These are phyloP conservation scores for Ostrea denselamellosa DNA, from an alignment of 1,140 invertebrate species.

Conservation along the genomic window DNA sequence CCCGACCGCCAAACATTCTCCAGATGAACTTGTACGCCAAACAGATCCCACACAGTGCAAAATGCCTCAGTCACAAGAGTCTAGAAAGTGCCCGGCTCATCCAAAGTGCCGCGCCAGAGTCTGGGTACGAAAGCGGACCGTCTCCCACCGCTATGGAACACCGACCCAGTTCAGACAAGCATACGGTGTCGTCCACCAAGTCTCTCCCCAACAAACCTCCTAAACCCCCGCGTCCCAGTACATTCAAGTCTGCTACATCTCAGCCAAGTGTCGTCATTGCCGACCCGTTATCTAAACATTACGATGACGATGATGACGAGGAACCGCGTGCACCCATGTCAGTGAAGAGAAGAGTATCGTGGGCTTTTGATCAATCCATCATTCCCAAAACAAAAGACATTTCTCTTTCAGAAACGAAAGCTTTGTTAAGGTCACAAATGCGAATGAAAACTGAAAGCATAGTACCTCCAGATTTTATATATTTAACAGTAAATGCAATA, in stretches of 20 bases:
- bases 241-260: conserved; percentile 63
- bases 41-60: conserved; percentile 74
- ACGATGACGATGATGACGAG: conserved; percentile 58
- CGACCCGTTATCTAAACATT: conserved; percentile 53
- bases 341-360: conserved; percentile 72
- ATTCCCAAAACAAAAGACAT: conserved; percentile 71
- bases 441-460: conserved; percentile 71
- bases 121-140: conserved; percentile 54
- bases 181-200: conserved; percentile 43
- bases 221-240: conserved; percentile 62
- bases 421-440: conserved; percentile 77
- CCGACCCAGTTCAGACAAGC: conserved; percentile 25
- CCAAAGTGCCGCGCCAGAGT: conserved; percentile 59
- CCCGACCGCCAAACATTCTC: conserved; percentile 17
- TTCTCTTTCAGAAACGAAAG: conserved; percentile 75
- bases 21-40: conserved; percentile 64
- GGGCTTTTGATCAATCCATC: conserved; percentile 78
- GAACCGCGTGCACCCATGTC: conserved; percentile 44
- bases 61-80: conserved; percentile 68
- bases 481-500: conserved; percentile 75
- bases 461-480: conserved; percentile 77
- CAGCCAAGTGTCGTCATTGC: conserved; percentile 62
- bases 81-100: conserved; percentile 69
- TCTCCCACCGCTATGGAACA: conserved; percentile 43
- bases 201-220: conserved; percentile 44